These are phyloP conservation scores for Acyrthosiphon pisum DNA, from an alignment of 1,140 invertebrate genomes.

Conservation along the genomic window DNA sequence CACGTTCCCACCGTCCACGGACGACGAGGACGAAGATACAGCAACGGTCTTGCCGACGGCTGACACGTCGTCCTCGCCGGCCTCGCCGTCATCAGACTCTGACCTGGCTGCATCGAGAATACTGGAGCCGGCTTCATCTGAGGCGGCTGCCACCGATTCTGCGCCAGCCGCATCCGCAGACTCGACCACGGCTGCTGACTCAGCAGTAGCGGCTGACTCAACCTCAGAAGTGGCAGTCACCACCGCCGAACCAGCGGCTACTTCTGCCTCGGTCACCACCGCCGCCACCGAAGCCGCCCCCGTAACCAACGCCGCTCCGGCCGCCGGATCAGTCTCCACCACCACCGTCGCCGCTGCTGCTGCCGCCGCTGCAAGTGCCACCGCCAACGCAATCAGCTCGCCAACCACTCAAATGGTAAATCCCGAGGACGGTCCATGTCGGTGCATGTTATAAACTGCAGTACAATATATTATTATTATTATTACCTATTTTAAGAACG, in stretches of 20 bases:
- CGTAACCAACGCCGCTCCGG: neutral
- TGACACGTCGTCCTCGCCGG: neutral
- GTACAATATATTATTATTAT: neutral
- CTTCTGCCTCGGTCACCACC: neutral
- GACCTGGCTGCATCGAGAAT: neutral
- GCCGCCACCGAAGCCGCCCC: neutral
- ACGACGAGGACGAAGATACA: conserved; percentile 65
- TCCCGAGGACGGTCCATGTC: neutral
- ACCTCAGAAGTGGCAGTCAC: too few relatives aligned
- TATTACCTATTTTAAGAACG: neutral
- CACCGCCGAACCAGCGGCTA: too few relatives aligned
- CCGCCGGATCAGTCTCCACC: neutral
- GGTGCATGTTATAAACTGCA: conserved; percentile 4
- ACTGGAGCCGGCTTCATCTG: neutral
- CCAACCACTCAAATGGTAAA: conserved; percentile 40
- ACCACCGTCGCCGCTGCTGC: neutral
- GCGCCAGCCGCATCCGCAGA: conserved; percentile 49
- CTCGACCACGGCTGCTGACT: conserved; percentile 55
- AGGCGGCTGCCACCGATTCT: neutral
- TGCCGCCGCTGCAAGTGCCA: neutral
- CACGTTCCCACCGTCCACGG: conserved; percentile 66
- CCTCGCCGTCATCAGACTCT: conserved; percentile 59
- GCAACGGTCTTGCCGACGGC: conserved; percentile 61
- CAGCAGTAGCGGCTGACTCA: neutral
- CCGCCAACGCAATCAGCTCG: neutral